phyloP scores from a whole-genome alignment of 2,888 invertebrate species.

The Acanthosepion pharaonis region DNA sequence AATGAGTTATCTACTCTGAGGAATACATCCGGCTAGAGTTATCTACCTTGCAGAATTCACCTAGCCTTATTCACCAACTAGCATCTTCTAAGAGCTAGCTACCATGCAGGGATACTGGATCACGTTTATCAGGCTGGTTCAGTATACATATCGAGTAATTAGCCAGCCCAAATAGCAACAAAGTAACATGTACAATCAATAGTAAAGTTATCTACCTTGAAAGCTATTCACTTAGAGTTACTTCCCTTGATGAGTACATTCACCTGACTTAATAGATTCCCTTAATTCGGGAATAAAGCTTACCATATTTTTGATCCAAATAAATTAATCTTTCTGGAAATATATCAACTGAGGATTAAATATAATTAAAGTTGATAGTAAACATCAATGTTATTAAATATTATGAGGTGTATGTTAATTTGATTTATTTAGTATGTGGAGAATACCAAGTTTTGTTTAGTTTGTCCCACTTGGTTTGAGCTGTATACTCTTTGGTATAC shows the following conservation, averaged over 20 bases:
- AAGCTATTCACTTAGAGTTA: background rate
- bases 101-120: background rate
- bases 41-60: conserved; percentile 16
- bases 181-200: background rate
- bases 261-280: too few species aligned
- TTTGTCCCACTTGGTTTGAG: too few species aligned
- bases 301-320: too few species aligned
- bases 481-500: too few species aligned
- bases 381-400: too few species aligned
- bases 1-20: background rate
- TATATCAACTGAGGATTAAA: too few species aligned
- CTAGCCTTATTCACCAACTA: background rate
- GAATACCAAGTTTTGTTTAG: too few species aligned
- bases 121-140: background rate
- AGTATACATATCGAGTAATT: background rate
- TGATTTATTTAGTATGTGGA: too few species aligned
- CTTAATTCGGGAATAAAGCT: too few species aligned
- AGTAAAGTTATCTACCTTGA: background rate
- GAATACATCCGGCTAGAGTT: background rate
- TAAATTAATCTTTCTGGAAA: too few species aligned
- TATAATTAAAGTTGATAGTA: too few species aligned
- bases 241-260: background rate
- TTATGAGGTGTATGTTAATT: too few species aligned
- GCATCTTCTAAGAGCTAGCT: background rate
- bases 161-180: background rate